These are phyloP conservation scores for Ashinkailepas kermadecensis DNA, from an alignment of 2,888 invertebrate species.

Conservation along the genomic window DNA sequence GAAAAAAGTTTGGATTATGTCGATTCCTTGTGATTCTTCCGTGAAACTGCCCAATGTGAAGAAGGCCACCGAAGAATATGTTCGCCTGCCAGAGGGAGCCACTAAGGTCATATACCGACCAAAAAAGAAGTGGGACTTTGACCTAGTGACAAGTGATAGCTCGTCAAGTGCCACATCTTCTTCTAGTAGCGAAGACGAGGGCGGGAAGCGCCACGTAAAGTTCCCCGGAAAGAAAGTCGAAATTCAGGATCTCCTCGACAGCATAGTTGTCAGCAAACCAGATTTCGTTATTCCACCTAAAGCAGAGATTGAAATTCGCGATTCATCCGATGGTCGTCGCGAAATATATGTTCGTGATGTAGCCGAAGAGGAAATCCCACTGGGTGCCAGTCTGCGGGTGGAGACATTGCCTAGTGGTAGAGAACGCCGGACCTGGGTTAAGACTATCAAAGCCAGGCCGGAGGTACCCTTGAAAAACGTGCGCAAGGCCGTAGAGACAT, in stretches of 20 bases:
- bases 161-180: background rate
- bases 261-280: background rate
- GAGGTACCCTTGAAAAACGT: background rate
- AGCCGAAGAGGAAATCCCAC: background rate
- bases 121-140: constrained; percentile 17
- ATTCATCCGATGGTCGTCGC: background rate
- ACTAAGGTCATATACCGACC: background rate
- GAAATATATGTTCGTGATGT: background rate
- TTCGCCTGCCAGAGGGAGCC: background rate
- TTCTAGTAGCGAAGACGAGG: background rate
- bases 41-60: background rate
- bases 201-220: background rate
- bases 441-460: background rate
- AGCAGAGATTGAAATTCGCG: background rate
- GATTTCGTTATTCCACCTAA: background rate
- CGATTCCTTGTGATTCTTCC: background rate
- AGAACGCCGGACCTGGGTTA: background rate
- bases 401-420: background rate
- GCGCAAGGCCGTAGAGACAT: background rate
- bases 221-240: constrained; percentile 1
- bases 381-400: background rate
- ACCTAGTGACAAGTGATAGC: constrained; percentile 1
- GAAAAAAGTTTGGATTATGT: background rate
- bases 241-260: background rate
- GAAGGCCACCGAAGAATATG: constrained; percentile 3